A percentile compares a stretch with the other conserved stretches of the same genome.
These are phyloP conservation scores for Diadophis punctatus DNA, from an alignment of 2,113 vertebrate species.

Conservation along the genomic window DNA sequence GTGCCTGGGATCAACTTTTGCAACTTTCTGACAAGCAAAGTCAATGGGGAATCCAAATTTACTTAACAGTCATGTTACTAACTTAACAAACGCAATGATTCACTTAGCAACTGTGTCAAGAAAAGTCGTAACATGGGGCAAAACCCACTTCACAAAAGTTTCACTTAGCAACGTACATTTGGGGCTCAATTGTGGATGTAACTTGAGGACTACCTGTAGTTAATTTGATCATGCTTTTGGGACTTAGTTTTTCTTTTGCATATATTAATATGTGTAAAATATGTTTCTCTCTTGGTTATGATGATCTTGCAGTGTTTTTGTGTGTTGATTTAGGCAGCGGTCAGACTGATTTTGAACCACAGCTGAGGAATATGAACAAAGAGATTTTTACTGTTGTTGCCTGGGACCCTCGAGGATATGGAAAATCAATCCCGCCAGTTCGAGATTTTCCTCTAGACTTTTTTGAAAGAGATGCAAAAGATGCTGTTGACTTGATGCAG, in stretches of 20 bases:
- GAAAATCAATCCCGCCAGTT: constrained; percentile 82
- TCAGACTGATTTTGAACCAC: constrained; percentile 84
- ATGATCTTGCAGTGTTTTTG: constrained; percentile 9
- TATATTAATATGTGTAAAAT: neutral
- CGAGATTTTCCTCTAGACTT: constrained; percentile 87
- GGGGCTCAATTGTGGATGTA: too few species aligned
- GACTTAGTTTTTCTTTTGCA: neutral
- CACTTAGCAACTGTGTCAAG: too few species aligned
- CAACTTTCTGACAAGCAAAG: too few species aligned
- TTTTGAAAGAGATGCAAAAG: constrained; percentile 88
- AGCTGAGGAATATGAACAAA: constrained; percentile 80
- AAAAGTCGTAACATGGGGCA: too few species aligned
- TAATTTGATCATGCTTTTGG: neutral
- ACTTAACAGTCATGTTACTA: too few species aligned
- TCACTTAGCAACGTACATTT: too few species aligned
- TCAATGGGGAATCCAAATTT: too few species aligned
- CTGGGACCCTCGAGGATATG: constrained; percentile 90
- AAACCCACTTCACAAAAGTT: too few species aligned
- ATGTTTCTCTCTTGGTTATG: neutral
- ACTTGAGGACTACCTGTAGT: too few species aligned
- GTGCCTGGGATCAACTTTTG: too few species aligned
- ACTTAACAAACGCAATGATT: too few species aligned
- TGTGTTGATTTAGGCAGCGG: constrained; percentile 70
- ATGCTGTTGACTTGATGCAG: constrained; percentile 88
- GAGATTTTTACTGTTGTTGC: constrained; percentile 80